Conservation (phyloP, 1,140 invertebrate genomes). For the Armadillidium nasatum region DNA sequence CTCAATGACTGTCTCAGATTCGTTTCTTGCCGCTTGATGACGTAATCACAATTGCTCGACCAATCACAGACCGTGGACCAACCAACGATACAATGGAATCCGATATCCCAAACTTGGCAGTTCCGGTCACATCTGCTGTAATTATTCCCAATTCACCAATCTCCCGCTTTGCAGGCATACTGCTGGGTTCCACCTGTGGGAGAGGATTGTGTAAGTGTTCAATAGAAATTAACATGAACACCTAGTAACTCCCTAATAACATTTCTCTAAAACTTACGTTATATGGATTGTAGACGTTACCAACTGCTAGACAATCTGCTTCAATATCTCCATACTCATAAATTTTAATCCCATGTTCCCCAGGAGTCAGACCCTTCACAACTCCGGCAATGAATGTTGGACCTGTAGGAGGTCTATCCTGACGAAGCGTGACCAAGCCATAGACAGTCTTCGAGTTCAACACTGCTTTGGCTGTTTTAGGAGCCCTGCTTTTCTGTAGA, state of each 20-base stretch:
- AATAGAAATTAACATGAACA: too few species aligned
- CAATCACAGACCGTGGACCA: constrained; percentile 1
- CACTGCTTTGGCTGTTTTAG: background rate
- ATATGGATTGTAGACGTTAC: background rate
- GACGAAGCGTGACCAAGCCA: background rate
- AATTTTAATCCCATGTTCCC: background rate
- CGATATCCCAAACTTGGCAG: background rate
- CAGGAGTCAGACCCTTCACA: background rate
- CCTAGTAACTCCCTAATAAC: too few species aligned
- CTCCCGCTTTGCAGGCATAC: background rate
- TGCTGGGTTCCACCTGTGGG: too few species aligned
- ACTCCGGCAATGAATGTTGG: background rate
- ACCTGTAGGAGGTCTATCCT: background rate
- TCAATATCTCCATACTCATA: background rate
- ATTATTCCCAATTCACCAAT: background rate
- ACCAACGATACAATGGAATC: background rate
- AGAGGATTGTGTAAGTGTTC: too few species aligned
- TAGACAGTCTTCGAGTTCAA: background rate
- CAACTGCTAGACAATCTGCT: background rate
- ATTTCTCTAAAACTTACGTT: background rate
- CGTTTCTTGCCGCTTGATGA: background rate
- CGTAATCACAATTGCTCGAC: background rate
- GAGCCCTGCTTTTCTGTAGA: background rate
- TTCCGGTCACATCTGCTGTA: background rate
- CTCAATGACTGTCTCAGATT: background rate